Evolutionary conservation across 2,113 vertebrate genomes (phyloP).

Genomic region (Sylvietta virens): DNA sequence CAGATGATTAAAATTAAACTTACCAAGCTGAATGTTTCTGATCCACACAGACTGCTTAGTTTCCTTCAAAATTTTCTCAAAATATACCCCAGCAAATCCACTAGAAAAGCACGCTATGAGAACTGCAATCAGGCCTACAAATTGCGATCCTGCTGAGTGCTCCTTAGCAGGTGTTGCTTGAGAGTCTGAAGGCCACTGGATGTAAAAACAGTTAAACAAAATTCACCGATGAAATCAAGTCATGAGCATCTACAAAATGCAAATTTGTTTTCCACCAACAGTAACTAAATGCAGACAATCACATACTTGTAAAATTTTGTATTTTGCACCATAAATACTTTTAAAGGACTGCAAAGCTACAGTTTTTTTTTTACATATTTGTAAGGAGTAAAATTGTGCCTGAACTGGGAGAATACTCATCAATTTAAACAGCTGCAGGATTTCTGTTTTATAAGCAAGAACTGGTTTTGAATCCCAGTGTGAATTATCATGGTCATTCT

Average conservation of each 20-base stretch:
- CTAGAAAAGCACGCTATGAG: slow-evolving; percentile 95
- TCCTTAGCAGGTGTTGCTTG: slow-evolving; percentile 71
- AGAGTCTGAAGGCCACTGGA: slow-evolving; percentile 90
- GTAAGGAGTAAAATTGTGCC: neutral
- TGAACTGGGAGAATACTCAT: neutral
- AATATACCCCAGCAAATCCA: slow-evolving; percentile 97
- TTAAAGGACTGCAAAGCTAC: neutral
- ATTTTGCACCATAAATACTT: neutral
- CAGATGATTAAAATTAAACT: slow-evolving; percentile 24
- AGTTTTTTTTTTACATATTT: neutral
- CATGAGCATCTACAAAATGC: neutral
- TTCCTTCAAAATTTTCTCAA: slow-evolving; percentile 98
- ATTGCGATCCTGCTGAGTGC: slow-evolving; percentile 82
- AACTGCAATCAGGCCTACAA: slow-evolving; percentile 89
- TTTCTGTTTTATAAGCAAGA: neutral
- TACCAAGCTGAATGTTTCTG: slow-evolving; percentile 97
- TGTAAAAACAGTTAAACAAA: neutral
- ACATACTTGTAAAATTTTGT: neutral
- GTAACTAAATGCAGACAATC: neutral
- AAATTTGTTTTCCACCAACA: neutral
- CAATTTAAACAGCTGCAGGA: neutral
- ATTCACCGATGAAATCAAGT: neutral
- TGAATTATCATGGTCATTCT: neutral
- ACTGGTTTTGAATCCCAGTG: neutral
- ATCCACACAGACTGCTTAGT: slow-evolving; percentile 98